Conservation (phyloP, 2,113 vertebrate species). For the Pithys albifrons region DNA sequence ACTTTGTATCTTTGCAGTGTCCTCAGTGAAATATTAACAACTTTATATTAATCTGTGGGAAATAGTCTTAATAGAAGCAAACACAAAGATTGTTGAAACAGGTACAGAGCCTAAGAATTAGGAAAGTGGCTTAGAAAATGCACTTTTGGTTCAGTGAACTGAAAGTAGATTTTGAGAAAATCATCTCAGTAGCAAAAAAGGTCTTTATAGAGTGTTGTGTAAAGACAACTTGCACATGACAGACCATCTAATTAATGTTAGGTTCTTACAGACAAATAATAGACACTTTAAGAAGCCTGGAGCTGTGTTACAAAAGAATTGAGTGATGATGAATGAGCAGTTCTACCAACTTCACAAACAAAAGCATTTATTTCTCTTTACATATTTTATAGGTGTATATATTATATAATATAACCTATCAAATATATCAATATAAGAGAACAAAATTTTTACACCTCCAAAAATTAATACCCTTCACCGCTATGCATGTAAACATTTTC, state of each 20-base stretch:
- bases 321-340: background rate
- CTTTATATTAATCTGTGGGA: constrained; percentile 11
- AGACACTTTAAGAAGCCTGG: constrained; percentile 23
- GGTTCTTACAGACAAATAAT: constrained; percentile 30
- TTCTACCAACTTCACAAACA: background rate
- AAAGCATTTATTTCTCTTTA: background rate
- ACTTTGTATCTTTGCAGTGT: background rate
- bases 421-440: background rate
- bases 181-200: background rate
- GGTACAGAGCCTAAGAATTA: background rate
- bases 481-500: background rate
- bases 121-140: constrained; percentile 24
- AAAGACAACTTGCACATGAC: background rate
- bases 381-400: background rate
- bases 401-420: background rate
- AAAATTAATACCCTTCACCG: background rate
- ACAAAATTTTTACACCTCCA: background rate
- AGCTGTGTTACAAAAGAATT: constrained; percentile 32
- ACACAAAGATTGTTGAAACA: constrained; percentile 23
- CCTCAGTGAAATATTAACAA: background rate
- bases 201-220: constrained; percentile 12
- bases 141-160: constrained; percentile 45
- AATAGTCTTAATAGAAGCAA: background rate
- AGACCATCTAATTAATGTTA: constrained; percentile 10
- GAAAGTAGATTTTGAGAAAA: constrained; percentile 29